Conservation (phyloP, 2,113 vertebrate species). For the Emydura subglobosa region DNA sequence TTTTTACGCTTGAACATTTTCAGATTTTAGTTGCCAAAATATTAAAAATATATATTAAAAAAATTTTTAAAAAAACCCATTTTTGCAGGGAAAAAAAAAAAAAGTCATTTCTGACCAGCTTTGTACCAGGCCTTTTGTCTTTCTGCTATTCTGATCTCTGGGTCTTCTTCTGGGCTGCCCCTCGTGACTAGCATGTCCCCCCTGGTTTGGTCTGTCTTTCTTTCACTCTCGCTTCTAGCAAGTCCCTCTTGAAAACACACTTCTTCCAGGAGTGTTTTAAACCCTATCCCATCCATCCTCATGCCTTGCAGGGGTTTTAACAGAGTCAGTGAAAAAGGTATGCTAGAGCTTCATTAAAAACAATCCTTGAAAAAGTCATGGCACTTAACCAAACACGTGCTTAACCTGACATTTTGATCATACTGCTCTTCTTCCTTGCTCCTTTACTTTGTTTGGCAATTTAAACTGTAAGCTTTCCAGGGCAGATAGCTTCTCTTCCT, state of each 20-base stretch:
- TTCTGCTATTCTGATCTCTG: neutral
- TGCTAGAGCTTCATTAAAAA: neutral
- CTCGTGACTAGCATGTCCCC: neutral
- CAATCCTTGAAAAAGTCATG: rapidly evolving
- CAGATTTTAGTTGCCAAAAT: neutral
- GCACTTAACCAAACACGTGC: neutral
- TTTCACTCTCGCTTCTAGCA: rapidly evolving
- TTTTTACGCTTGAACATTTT: neutral
- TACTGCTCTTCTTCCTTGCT: rapidly evolving
- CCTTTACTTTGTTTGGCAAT: neutral
- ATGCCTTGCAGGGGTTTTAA: neutral
- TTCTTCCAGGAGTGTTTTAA: neutral
- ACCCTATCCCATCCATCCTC: neutral
- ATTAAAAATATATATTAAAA: neutral
- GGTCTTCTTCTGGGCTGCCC: neutral
- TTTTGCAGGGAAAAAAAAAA: neutral
- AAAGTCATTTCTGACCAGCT: neutral
- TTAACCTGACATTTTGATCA: neutral
- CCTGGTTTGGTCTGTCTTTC: neutral
- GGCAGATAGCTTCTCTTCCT: neutral
- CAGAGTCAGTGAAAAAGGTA: neutral
- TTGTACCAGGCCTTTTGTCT: neutral
- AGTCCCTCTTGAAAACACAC: neutral
- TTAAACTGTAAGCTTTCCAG: rapidly evolving
- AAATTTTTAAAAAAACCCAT: neutral